Conservation (phyloP, 2,113 vertebrate species). For the Etheostoma spectabile region DNA sequence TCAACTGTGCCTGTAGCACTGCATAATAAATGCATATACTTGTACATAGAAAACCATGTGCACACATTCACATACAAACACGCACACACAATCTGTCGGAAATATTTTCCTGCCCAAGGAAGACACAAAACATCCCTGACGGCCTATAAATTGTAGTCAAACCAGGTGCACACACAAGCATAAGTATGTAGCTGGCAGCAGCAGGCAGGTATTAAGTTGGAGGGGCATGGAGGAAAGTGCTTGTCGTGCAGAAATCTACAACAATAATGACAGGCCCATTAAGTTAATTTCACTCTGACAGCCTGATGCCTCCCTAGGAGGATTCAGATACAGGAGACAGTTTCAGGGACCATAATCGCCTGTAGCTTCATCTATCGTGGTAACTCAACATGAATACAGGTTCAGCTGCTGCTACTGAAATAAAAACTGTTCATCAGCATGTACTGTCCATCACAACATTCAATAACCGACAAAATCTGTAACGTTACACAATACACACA, state of each 20-base stretch:
- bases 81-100: slow-evolving; percentile 25
- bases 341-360: slow-evolving; percentile 1
- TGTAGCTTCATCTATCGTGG: slow-evolving; percentile 1
- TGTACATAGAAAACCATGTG: neutral
- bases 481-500: too few species aligned
- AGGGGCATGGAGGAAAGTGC: slow-evolving; percentile 52
- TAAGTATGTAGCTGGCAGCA: slow-evolving; percentile 41
- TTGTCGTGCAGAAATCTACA: slow-evolving; percentile 57
- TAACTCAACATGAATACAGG: neutral
- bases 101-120: slow-evolving; percentile 31
- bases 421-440: too few species aligned
- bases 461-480: too few species aligned
- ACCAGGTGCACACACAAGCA: slow-evolving; percentile 25
- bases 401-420: neutral
- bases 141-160: slow-evolving; percentile 47
- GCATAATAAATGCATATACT: slow-evolving; percentile 35
- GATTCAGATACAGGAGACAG: slow-evolving; percentile 21
- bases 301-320: slow-evolving; percentile 37
- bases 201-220: slow-evolving; percentile 44
- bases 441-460: too few species aligned
- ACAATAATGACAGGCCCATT: slow-evolving; percentile 56
- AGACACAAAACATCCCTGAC: slow-evolving; percentile 44
- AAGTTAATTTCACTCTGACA: slow-evolving; percentile 58
- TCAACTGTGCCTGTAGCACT: slow-evolving; percentile 6
- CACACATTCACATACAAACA: neutral